These are phyloP conservation scores for Cephalopholis sonnerati DNA, from an alignment of 2,113 vertebrate genomes.

Conservation along the genomic window DNA sequence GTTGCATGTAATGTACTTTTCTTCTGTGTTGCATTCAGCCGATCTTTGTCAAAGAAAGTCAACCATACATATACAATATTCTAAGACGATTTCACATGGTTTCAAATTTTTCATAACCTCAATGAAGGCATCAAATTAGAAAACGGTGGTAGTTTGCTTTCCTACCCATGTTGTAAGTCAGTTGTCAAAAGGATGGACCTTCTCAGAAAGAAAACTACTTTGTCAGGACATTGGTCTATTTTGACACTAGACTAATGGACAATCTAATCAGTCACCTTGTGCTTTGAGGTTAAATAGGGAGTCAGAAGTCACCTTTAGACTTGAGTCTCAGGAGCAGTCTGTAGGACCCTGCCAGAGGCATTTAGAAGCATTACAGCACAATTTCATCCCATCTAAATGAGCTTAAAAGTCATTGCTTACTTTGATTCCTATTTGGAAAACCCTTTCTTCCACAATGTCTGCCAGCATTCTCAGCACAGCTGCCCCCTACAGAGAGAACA, in stretches of 20 bases:
- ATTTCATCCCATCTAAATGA: neutral
- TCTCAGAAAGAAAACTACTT: neutral
- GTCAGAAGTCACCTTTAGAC: neutral
- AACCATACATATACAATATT: neutral
- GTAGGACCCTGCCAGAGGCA: too few species aligned
- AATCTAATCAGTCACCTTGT: neutral
- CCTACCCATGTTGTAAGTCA: constrained; percentile 13
- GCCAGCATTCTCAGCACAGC: constrained; percentile 83
- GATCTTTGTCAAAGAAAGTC: neutral
- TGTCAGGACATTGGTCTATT: neutral
- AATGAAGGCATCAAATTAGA: constrained; percentile 13
- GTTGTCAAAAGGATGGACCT: neutral
- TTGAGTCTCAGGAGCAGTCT: neutral
- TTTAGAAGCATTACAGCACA: neutral
- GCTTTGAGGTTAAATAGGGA: too few species aligned
- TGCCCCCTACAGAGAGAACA: constrained; percentile 72
- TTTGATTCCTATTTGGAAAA: constrained; percentile 71
- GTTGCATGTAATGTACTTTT: too few species aligned
- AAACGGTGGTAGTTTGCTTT: neutral
- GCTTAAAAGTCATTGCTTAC: constrained; percentile 61
- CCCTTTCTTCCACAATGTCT: constrained; percentile 23
- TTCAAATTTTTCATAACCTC: neutral
- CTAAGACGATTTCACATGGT: neutral
- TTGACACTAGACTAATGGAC: neutral
- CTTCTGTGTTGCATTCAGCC: neutral